Evolutionary conservation across 1,140 invertebrate genomes (phyloP), one percentile per base, ranked within the genome.

Genomic region (Drosophila tani): DNA sequence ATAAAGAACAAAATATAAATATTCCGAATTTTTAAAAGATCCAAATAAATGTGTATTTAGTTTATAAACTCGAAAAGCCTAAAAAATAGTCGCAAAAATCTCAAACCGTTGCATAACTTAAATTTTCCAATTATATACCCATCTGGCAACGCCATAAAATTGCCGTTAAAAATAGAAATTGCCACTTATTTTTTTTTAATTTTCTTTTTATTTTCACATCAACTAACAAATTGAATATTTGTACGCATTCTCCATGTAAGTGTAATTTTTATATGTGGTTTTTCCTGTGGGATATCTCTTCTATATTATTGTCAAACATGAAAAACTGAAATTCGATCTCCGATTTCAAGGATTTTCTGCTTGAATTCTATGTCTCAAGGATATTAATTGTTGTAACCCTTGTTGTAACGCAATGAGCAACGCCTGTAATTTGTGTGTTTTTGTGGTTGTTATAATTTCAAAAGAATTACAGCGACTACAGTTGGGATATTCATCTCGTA

Each of bases 191-290:
- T 67, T 57, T 32, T 27, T 38, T 7, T 38, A 55, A 55, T 40
- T 21, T 49, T 43, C 7, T 35, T 80, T 73, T 84, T 70, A 84
- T 40, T 83, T 83, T 71, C 59, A 83, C 81, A 83, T 83, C 70
- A 75, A 82, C 47, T 65, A 83, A 83, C 81, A 69, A 68, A 75
- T 82, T 82, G 41, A 68, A 82, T 66, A 75, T 69, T 69, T 69
- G 66, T 69, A 69, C 66, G 66, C 59, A 65, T 40, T 69, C 47
- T 45, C 21, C 45, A 67, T 55, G 15, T 66, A 55, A 21, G 62
- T 70, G 14, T 43, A 21, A 66, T 40, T 32, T 79, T 46, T 70
- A 59, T 57, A n/a, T 45, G 41, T 41, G 11, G 41, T 51, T 67
- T 59, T 74, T 58, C 40, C 55, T 53, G 58, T 60, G 63, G 50